Evolutionary conservation across 1,140 invertebrate species (phyloP).

Genomic region (Drosophila hydei): DNA sequence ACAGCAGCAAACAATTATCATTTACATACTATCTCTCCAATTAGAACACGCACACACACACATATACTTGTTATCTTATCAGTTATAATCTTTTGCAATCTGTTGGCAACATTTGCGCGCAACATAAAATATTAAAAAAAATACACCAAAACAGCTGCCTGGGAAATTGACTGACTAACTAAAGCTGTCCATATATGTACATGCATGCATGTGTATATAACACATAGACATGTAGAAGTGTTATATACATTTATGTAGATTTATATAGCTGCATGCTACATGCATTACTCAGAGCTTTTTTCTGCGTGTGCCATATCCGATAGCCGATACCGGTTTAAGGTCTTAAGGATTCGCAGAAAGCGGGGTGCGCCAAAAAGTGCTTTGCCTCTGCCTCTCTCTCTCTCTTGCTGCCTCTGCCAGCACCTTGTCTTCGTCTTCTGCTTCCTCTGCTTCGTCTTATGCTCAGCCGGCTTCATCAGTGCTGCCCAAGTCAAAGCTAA

Average conservation of each 20-base stretch:
- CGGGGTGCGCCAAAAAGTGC: conserved; percentile 15
- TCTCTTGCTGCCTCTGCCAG: background rate
- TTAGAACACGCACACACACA: conserved; percentile 11
- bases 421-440: background rate
- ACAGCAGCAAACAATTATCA: conserved; percentile 6
- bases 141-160: conserved; percentile 8
- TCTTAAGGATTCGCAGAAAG: conserved; percentile 15
- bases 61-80: conserved; percentile 46
- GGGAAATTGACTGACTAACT: conserved; percentile 8
- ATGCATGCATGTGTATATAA: background rate
- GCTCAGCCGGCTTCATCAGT: no score
- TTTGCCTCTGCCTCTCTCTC: background rate
- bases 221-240: background rate
- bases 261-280: conserved; percentile 10
- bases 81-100: conserved; percentile 43
- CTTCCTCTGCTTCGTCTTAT: background rate
- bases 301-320: conserved; percentile 25
- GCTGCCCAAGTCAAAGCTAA: background rate
- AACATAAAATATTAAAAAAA: conserved; percentile 3
- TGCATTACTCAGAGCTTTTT: conserved; percentile 22
- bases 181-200: background rate
- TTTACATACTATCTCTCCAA: conserved; percentile 7
- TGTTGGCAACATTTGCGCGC: conserved; percentile 1
- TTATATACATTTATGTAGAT: background rate
- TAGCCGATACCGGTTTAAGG: conserved; percentile 43